Conservation (phyloP, 1,140 invertebrate genomes). For the Teleopsis dalmanni region DNA sequence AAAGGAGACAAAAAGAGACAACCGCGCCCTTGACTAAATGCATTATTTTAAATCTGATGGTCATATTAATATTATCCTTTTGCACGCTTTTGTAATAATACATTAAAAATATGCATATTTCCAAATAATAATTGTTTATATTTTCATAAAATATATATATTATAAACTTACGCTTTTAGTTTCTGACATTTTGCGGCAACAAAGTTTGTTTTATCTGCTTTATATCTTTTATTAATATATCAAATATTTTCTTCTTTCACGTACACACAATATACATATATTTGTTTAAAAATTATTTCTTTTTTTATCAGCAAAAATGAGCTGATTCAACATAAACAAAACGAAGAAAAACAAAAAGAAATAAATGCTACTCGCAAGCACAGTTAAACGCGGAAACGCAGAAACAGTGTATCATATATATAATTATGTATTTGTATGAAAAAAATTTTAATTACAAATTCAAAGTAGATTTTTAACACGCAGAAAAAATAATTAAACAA, state of each 20-base stretch:
- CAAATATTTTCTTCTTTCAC: not conserved
- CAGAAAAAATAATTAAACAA: not conserved
- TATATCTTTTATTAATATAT: not conserved
- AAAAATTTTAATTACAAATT: too few relatives aligned
- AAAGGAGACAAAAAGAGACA: constrained; percentile 2
- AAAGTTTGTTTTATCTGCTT: not conserved
- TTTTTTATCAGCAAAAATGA: not conserved
- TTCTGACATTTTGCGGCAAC: constrained; percentile 31
- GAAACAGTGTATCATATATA: too few relatives aligned
- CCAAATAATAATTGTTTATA: not conserved
- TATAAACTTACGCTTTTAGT: constrained; percentile 37
- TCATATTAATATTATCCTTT: not conserved
- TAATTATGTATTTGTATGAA: too few relatives aligned
- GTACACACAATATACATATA: not conserved
- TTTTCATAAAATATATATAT: not conserved
- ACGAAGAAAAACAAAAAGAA: constrained; percentile 1
- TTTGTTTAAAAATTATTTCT: not conserved
- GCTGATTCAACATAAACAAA: constrained; percentile 6
- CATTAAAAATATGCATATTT: not conserved
- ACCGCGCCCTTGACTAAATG: constrained; percentile 15
- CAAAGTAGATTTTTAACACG: too few relatives aligned
- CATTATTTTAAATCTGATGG: not conserved
- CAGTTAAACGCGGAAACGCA: too few relatives aligned
- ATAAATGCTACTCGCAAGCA: too few relatives aligned
- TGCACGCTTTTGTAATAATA: not conserved